These are phyloP conservation scores for Diadophis punctatus DNA, from an alignment of 2,113 vertebrate genomes.

Conservation along the genomic window DNA sequence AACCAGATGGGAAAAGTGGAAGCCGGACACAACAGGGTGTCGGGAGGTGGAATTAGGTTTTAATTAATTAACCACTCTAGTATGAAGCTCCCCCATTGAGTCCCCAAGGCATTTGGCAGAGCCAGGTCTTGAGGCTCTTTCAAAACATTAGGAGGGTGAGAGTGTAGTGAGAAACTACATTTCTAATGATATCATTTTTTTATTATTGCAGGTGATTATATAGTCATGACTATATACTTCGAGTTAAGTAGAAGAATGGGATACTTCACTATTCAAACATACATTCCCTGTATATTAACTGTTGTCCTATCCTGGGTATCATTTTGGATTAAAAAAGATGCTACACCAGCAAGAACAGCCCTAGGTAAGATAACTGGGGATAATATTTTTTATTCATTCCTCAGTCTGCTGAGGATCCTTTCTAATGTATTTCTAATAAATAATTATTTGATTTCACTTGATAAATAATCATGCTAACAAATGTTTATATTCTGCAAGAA, in stretches of 20 bases:
- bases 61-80: background rate
- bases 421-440: background rate
- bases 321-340: conserved; percentile 98
- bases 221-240: conserved; percentile 96
- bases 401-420: background rate
- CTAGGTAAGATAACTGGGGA: conserved; percentile 74
- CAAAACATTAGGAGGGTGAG: background rate
- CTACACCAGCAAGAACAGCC: conserved; percentile 92
- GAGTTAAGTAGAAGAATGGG: conserved; percentile 95
- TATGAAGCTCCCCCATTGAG: too few species aligned
- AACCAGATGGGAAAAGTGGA: background rate
- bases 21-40: background rate
- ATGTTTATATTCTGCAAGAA: background rate
- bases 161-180: too few species aligned
- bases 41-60: background rate
- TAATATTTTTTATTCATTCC: background rate
- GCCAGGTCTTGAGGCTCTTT: background rate
- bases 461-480: background rate
- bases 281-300: conserved; percentile 95
- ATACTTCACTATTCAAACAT: conserved; percentile 97
- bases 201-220: conserved; percentile 83
- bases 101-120: background rate
- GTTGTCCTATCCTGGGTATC: conserved; percentile 97
- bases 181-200: background rate
- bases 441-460: background rate